A percentile compares a stretch with the other conserved stretches of the same genome.
These are phyloP conservation scores for Neomonachus schauinslandi DNA, from an alignment of 2,113 vertebrate species.

Conservation along the genomic window DNA sequence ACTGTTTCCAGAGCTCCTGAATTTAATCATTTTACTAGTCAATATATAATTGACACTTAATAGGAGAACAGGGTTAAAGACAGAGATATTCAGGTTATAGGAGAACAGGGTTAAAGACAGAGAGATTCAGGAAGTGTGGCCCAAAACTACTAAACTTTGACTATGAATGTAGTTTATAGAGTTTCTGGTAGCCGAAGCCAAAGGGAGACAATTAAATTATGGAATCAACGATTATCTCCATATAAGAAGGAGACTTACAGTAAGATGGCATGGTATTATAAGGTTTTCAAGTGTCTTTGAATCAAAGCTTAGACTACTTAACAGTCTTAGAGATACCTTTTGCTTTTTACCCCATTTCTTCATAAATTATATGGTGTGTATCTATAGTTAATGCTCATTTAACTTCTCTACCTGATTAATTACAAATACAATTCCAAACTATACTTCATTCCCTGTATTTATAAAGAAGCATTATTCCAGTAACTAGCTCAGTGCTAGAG, in stretches of 20 bases:
- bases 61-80: not conserved
- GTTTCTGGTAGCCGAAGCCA: not conserved
- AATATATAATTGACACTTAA: not conserved
- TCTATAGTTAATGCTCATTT: not conserved
- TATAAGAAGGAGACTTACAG: not conserved
- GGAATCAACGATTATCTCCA: not conserved
- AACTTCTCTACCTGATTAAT: not conserved
- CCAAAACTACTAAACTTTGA: not conserved
- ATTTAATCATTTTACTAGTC: not conserved
- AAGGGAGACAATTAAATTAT: not conserved
- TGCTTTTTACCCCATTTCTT: conserved; percentile 15
- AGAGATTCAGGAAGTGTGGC: not conserved
- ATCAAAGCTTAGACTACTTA: not conserved
- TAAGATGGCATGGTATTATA: not conserved
- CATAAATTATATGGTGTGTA: not conserved
- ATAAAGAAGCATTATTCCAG: not conserved
- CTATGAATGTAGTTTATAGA: not conserved
- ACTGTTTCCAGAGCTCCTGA: not conserved
- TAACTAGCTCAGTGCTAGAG: not conserved
- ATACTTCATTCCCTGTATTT: not conserved
- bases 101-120: not conserved
- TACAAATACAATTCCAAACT: conserved; percentile 2
- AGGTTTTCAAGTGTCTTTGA: not conserved
- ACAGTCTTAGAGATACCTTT: not conserved
- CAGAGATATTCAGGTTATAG: not conserved